phyloP scores from a whole-genome alignment of 2,888 invertebrate species.

The Fabriciana adippe region DNA sequence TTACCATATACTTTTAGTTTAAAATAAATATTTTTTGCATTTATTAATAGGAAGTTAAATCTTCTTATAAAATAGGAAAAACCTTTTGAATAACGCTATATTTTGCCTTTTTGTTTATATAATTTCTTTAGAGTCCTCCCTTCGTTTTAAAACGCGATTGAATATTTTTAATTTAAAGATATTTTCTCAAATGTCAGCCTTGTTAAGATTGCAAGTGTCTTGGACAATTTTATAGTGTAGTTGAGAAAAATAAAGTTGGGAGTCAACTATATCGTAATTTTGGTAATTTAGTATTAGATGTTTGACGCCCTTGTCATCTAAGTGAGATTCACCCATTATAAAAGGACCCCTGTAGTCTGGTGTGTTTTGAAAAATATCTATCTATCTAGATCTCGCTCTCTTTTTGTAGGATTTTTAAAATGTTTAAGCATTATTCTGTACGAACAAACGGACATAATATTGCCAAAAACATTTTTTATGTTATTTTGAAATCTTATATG shows the following conservation, averaged over 20 bases:
- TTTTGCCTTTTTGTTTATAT: not conserved
- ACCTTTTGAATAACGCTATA: not conserved
- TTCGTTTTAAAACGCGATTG: not conserved
- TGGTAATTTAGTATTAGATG: slow-evolving; percentile 43
- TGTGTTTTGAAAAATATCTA: no score
- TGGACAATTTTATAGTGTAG: not conserved
- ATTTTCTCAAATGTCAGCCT: no score
- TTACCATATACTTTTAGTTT: not conserved
- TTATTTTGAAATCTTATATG: no score
- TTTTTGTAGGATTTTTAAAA: no score
- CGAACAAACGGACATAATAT: no score
- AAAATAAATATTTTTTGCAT: not conserved
- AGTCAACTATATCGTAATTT: slow-evolving; percentile 40
- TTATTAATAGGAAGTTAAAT: not conserved
- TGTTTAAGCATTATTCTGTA: no score
- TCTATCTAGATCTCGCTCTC: no score
- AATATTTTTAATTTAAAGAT: not conserved
- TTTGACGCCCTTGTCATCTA: slow-evolving; percentile 14
- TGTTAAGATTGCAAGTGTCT: no score
- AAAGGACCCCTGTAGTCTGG: not conserved
- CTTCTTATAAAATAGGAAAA: not conserved
- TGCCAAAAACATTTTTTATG: no score
- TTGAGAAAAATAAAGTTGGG: slow-evolving; percentile 2
- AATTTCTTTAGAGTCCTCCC: not conserved
- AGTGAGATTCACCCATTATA: slow-evolving; percentile 18